Percentiles rank a stretch among this genome's conserved stretches.
Conservation (phyloP, 1,140 invertebrate species). For the Caenorhabditis briggsae region DNA sequence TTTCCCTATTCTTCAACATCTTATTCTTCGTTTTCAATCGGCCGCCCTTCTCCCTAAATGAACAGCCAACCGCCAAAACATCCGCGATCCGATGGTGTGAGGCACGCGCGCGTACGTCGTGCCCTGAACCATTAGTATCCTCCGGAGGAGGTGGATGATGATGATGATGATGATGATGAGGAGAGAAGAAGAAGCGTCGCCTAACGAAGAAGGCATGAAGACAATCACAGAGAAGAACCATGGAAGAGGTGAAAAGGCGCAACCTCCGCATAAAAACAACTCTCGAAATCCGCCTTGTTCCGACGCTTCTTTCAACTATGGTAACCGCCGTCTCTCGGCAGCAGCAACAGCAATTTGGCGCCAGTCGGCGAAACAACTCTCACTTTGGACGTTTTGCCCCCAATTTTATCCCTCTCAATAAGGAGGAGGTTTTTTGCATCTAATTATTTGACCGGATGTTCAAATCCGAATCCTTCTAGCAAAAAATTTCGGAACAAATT, state of each 20-base stretch:
- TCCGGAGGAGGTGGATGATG: neutral
- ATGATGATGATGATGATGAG: constrained; percentile 47
- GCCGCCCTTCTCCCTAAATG: constrained; percentile 33
- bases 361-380: constrained; percentile 37
- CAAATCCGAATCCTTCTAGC: neutral
- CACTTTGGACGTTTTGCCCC: constrained; percentile 52
- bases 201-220: constrained; percentile 16
- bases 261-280: constrained; percentile 32
- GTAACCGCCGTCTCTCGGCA: neutral
- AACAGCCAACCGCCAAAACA: constrained; percentile 55
- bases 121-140: constrained; percentile 50
- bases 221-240: constrained; percentile 24
- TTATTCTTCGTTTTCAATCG: constrained; percentile 37
- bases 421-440: constrained; percentile 29
- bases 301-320: constrained; percentile 28
- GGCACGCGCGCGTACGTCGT: constrained; percentile 48
- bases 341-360: constrained; percentile 43
- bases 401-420: neutral
- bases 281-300: constrained; percentile 51
- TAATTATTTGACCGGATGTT: constrained; percentile 50
- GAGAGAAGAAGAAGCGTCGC: constrained; percentile 8
- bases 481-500: no score
- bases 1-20: constrained; percentile 3
- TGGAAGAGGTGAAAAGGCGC: constrained; percentile 40
- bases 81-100: constrained; percentile 53